phyloP scores from a whole-genome alignment of 92 coral and sea anemone species.

The Palythoa caribaeorum region DNA sequence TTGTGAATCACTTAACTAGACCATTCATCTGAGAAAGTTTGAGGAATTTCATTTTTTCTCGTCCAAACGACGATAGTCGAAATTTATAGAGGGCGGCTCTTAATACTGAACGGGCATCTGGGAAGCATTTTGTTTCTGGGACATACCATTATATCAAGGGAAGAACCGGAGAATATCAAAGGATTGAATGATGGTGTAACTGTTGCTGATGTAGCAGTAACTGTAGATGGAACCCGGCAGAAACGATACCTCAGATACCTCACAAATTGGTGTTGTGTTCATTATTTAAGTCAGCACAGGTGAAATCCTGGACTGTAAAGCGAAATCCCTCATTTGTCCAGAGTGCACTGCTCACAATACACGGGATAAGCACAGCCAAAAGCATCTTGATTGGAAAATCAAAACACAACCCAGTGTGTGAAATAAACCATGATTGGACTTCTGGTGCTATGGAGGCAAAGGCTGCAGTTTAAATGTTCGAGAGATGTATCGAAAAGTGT shows the following conservation, averaged over 20 bases:
- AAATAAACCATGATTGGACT: slow-evolving; percentile 48
- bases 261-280: not conserved
- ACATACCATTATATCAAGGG: slow-evolving; percentile 37
- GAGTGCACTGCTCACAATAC: slow-evolving; percentile 33
- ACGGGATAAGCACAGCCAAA: slow-evolving; percentile 24
- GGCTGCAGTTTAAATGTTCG: slow-evolving; percentile 70
- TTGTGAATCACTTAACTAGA: too few relatives aligned
- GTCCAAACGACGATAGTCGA: too few relatives aligned
- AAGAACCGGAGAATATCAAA: slow-evolving; percentile 49
- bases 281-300: slow-evolving; percentile 30
- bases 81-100: too few relatives aligned
- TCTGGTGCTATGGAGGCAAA: slow-evolving; percentile 60
- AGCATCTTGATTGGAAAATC: slow-evolving; percentile 24
- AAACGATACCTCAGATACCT: slow-evolving; percentile 67
- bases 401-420: slow-evolving; percentile 27
- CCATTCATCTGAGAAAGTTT: too few relatives aligned
- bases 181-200: slow-evolving; percentile 35
- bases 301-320: slow-evolving; percentile 50
- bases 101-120: too few relatives aligned
- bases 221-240: slow-evolving; percentile 80
- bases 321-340: slow-evolving; percentile 41
- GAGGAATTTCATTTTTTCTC: too few relatives aligned
- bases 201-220: slow-evolving; percentile 58
- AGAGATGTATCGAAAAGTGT: slow-evolving; percentile 50
- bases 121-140: too few relatives aligned